phyloP scores from a whole-genome alignment of 2,113 vertebrate genomes.

The Chionomys nivalis region DNA sequence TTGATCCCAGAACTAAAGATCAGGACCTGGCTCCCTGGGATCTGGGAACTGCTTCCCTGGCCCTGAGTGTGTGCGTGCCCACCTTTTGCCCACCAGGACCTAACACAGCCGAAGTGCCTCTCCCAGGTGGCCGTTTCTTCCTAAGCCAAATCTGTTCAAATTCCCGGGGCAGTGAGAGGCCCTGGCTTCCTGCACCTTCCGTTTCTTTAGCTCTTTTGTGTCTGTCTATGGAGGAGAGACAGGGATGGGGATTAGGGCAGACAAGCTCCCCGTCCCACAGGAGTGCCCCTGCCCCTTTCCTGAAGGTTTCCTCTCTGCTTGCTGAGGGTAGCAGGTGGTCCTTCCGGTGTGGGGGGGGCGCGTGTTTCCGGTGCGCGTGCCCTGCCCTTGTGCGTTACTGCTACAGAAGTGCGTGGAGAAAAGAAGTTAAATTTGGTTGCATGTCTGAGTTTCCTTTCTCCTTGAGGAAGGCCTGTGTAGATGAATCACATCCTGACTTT shows the following conservation, averaged over 20 bases:
- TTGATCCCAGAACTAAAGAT: background rate
- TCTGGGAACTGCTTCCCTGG: background rate
- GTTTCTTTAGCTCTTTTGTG: background rate
- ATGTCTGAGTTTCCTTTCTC: slow-evolving; percentile 71
- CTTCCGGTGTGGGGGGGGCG: no score
- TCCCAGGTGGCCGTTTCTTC: background rate
- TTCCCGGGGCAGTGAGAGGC: background rate
- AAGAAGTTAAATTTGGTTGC: slow-evolving; percentile 56
- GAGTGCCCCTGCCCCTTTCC: background rate
- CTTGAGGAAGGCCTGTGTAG: background rate
- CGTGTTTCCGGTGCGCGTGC: background rate
- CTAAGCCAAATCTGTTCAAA: background rate
- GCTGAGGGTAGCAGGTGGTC: background rate
- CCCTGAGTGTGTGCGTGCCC: background rate
- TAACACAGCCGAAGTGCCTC: background rate
- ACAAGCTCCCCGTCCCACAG: background rate
- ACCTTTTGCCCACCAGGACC: background rate
- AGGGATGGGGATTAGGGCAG: background rate
- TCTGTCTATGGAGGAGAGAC: background rate
- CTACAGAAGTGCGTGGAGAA: background rate
- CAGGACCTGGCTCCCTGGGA: background rate
- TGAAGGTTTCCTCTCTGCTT: background rate
- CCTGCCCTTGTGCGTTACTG: background rate
- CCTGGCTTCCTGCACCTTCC: background rate
- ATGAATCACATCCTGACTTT: slow-evolving; percentile 70